These are phyloP conservation scores for Calameuta pallipes DNA, from an alignment of 2,888 invertebrate genomes.

Conservation along the genomic window DNA sequence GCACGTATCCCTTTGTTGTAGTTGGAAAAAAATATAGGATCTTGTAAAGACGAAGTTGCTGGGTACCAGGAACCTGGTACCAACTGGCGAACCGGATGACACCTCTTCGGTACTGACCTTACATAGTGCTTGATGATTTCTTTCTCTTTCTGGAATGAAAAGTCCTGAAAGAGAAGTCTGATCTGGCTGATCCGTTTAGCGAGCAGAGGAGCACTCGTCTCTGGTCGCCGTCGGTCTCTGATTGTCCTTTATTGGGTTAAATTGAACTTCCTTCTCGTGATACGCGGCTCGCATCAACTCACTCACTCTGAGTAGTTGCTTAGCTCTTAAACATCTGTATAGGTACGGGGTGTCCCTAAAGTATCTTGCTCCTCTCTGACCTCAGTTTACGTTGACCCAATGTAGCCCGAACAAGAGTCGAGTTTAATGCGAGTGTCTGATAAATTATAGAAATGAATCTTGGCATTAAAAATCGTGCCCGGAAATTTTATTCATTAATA, in stretches of 20 bases:
- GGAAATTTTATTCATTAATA: neutral
- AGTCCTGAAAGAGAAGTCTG: slow-evolving; percentile 3
- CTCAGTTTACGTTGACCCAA: neutral
- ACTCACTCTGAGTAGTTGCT: slow-evolving; percentile 62
- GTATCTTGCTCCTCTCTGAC: slow-evolving; percentile 44
- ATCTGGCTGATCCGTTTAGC: slow-evolving; percentile 11
- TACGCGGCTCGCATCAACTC: slow-evolving; percentile 66
- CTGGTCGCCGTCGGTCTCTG: slow-evolving; percentile 65
- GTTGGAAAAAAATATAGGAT: neutral
- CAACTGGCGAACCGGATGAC: neutral
- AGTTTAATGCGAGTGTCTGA: neutral
- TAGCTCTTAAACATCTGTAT: slow-evolving; percentile 64
- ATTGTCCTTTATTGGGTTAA: slow-evolving; percentile 67
- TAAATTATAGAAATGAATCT: neutral
- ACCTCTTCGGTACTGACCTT: neutral
- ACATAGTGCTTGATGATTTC: neutral
- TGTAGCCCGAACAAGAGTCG: neutral
- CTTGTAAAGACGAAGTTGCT: neutral
- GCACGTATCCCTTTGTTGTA: neutral
- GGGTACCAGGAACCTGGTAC: neutral
- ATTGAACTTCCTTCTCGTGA: slow-evolving; percentile 67
- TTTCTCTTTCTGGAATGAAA: neutral
- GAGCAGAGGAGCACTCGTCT: slow-evolving; percentile 51
- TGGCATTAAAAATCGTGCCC: neutral
- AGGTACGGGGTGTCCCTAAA: slow-evolving; percentile 63